Percentiles rank a stretch among this genome's conserved stretches.
Evolutionary conservation across 2,797 vertebrate species (phyloP).

Genomic region (Pelobates cultripes): DNA sequence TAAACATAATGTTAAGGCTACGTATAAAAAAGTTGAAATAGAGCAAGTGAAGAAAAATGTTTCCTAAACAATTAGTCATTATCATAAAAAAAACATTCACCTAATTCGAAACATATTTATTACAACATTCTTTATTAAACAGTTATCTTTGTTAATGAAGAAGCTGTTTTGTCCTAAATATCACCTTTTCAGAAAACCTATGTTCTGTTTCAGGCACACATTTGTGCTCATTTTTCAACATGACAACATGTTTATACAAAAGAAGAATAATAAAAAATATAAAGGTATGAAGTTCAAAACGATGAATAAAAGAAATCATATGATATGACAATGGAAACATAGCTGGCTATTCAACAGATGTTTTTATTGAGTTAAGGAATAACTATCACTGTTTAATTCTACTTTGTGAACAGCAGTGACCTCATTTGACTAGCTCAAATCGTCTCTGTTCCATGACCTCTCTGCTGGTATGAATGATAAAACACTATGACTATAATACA

Average conservation of each 20-base stretch:
- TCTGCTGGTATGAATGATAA: constrained; percentile 36
- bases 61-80: too few relatives aligned
- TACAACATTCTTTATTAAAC: background rate
- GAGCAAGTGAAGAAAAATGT: too few relatives aligned
- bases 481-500: constrained; percentile 24
- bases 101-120: background rate
- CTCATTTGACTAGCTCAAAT: constrained; percentile 36
- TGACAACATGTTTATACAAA: constrained; percentile 22
- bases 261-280: constrained; percentile 1
- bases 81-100: too few relatives aligned
- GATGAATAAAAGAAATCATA: constrained; percentile 20
- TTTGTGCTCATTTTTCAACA: background rate
- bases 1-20: too few relatives aligned
- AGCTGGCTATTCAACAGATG: constrained; percentile 16
- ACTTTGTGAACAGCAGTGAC: constrained; percentile 14
- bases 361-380: constrained; percentile 37
- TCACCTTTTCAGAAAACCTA: background rate
- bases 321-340: constrained; percentile 32
- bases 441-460: constrained; percentile 23
- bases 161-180: background rate
- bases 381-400: constrained; percentile 21
- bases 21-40: too few relatives aligned
- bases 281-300: constrained; percentile 11
- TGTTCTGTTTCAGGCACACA: background rate
- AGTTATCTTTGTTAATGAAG: background rate